Evolutionary conservation across 2,888 invertebrate species (phyloP), one percentile per base, ranked within the genome.

Genomic region (Prosopocoilus inquinatus): DNA sequence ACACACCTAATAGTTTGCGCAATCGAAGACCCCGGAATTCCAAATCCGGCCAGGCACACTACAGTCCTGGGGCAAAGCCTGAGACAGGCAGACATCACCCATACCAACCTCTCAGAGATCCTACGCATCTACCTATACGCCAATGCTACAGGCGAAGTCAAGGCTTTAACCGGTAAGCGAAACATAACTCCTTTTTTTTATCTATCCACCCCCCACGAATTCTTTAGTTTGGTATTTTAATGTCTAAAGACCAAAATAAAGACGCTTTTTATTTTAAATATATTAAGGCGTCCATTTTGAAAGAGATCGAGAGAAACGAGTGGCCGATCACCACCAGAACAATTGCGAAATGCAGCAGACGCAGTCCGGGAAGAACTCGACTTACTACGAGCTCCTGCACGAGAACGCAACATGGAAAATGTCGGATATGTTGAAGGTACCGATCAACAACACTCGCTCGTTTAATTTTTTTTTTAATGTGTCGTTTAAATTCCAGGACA

Each of bases 11-110:
- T 96, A 20, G 90, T 94, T 32, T 92, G 94, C 73, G 95, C 95
- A 60, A 91, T 96, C 51, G 94, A 94, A 78, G 96, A 96, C 81
- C 96, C 89, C 2, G 95, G 93, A 1, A 92, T 94, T 58, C 92
- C 93, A 0, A 92, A 93, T 77, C 92, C 93, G 0, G 91, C 91
- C 0, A 81, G 93, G 0, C 94, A 95, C 70, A 90, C 94, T 1
- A 96, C 96, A 0, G 84, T 91, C 5, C 81, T 96, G 2, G 95
- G 95, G 0, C 95, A 96, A 77, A 94, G 94, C 59, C 82, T 97
- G 47, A 83, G 91, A 2, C 87, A 88, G 66, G 91, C 96, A 60
- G 95, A 95, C 55, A 90, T 97, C 48, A 95, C 93, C 0, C 92
- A 94, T 55, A 87, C 89, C 15, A 96, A 95, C 73, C 83, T 97